phyloP scores from a whole-genome alignment of 2,888 invertebrate species.

The Tortricodes alternella region DNA sequence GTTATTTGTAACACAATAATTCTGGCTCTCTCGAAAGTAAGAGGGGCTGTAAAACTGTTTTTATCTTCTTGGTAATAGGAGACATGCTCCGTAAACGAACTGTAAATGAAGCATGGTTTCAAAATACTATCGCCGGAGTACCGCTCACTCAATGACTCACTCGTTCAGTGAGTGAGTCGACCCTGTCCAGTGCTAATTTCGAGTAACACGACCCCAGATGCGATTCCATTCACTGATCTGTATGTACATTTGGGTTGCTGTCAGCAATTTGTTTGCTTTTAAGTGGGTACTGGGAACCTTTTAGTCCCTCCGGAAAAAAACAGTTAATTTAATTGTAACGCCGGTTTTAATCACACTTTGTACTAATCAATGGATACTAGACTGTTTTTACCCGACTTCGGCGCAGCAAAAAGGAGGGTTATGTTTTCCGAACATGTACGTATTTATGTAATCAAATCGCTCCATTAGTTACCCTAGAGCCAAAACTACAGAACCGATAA shows the following conservation, averaged over 20 bases:
- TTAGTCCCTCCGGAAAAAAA: no score
- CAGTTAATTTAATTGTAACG: neutral
- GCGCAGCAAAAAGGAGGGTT: no score
- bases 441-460: neutral
- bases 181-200: constrained; percentile 19
- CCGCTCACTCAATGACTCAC: constrained; percentile 35
- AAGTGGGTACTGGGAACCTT: neutral
- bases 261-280: neutral
- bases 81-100: neutral
- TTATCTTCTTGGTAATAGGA: neutral
- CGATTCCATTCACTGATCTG: constrained; percentile 14
- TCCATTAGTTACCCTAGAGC: no score
- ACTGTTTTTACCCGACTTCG: no score
- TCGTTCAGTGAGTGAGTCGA: constrained; percentile 41
- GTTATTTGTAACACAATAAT: neutral
- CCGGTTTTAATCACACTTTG: constrained; percentile 20
- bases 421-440: no score
- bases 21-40: neutral
- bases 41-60: neutral
- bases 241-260: neutral
- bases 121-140: constrained; percentile 26
- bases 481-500: no score
- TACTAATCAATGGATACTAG: no score
- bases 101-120: constrained; percentile 17
- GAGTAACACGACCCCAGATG: constrained; percentile 14